Evolutionary conservation across 2,797 vertebrate genomes (phyloP).

Genomic region (Anguilla anguilla): DNA sequence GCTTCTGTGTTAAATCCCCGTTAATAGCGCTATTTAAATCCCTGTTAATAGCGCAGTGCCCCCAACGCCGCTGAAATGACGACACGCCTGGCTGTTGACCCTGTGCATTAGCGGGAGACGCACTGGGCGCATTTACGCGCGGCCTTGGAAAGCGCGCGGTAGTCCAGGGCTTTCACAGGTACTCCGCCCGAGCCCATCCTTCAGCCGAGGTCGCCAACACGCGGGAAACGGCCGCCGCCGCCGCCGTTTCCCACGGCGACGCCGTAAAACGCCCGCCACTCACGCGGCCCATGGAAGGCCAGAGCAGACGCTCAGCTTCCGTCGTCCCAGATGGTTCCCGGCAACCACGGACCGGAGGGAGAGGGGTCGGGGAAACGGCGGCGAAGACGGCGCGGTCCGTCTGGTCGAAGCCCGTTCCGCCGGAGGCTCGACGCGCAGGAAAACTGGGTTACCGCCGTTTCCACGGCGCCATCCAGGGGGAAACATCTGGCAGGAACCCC

Average conservation of each 20-base stretch:
- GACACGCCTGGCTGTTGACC: background rate
- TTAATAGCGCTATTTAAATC: background rate
- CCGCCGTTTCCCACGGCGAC: background rate
- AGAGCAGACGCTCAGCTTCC: background rate
- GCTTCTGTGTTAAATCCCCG: background rate
- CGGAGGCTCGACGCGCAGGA: background rate
- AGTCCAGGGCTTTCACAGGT: background rate
- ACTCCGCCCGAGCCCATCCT: background rate
- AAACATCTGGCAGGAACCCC: background rate
- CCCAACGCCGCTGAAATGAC: background rate
- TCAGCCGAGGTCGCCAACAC: no score
- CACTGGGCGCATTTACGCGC: background rate
- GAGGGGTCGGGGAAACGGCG: background rate
- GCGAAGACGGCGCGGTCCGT: background rate
- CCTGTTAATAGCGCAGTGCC: background rate
- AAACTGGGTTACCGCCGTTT: background rate
- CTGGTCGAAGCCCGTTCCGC: background rate
- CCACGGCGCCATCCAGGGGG: background rate
- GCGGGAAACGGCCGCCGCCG: no score
- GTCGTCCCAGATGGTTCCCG: background rate
- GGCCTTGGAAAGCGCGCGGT: background rate
- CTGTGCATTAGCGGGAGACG: background rate
- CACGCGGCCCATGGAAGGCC: no score
- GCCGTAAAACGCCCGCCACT: no score
- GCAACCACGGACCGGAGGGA: background rate